phyloP scores from a whole-genome alignment of 2,888 invertebrate species.

The Cephus nigrinus region DNA sequence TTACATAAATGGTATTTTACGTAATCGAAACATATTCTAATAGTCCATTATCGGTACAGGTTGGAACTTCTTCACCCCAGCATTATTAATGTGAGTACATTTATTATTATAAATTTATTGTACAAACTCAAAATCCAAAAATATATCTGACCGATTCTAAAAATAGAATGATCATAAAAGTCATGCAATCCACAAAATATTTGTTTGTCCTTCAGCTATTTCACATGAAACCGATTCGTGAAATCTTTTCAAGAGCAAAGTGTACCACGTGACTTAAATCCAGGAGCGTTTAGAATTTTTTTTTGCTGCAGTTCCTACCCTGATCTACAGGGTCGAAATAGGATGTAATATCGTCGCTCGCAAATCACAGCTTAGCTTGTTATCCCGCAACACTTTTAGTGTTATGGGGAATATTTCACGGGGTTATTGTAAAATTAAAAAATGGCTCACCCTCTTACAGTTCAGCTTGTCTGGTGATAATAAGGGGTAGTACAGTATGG shows the following conservation, averaged over 20 bases:
- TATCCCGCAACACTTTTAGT: slow-evolving; percentile 54
- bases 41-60: neutral
- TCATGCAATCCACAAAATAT: too few species aligned
- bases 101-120: neutral
- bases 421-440: slow-evolving; percentile 65
- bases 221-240: too few species aligned
- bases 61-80: neutral
- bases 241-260: neutral
- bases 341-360: slow-evolving; percentile 42
- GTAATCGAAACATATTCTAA: neutral
- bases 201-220: too few species aligned
- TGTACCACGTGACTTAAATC: neutral
- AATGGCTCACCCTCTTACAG: slow-evolving; percentile 45
- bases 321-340: neutral
- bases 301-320: neutral
- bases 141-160: neutral
- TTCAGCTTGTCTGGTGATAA: slow-evolving; percentile 48
- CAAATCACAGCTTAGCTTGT: slow-evolving; percentile 62
- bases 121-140: neutral
- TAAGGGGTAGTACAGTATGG: slow-evolving; percentile 30
- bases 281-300: neutral
- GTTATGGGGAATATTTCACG: slow-evolving; percentile 62
- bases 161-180: neutral
- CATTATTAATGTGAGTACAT: neutral
- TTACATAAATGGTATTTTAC: neutral